A percentile compares a stretch with the other conserved stretches of the same genome.
phyloP scores from a whole-genome alignment of 2,113 vertebrate species.

The Mobula hypostoma region DNA sequence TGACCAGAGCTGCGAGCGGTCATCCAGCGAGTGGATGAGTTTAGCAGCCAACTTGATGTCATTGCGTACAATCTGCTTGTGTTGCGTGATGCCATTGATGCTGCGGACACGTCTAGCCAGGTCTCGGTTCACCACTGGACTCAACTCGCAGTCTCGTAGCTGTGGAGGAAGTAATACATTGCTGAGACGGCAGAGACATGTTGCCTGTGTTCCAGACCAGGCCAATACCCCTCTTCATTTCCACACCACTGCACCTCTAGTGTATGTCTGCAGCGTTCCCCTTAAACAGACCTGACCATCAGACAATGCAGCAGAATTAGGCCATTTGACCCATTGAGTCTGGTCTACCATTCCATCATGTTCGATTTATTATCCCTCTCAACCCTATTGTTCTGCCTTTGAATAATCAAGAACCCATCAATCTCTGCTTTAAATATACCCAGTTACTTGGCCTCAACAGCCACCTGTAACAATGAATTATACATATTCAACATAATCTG shows the following conservation, averaged over 20 bases:
- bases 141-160: slow-evolving; percentile 83
- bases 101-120: slow-evolving; percentile 77
- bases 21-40: slow-evolving; percentile 78
- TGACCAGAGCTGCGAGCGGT: slow-evolving; percentile 74
- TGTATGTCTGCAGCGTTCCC: background rate
- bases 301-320: too few species aligned
- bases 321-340: too few species aligned
- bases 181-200: background rate
- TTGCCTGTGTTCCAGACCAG: background rate
- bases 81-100: slow-evolving; percentile 78
- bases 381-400: too few species aligned
- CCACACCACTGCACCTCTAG: background rate
- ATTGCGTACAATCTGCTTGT: slow-evolving; percentile 80
- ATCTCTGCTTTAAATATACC: too few species aligned
- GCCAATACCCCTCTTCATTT: background rate
- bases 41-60: slow-evolving; percentile 85
- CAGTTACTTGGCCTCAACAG: too few species aligned
- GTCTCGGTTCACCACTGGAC: slow-evolving; percentile 80
- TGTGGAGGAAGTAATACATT: slow-evolving; percentile 40
- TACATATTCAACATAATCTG: too few species aligned
- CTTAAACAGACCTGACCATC: background rate
- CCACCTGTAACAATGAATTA: too few species aligned
- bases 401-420: too few species aligned
- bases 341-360: too few species aligned
- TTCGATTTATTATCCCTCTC: too few species aligned